phyloP scores from a whole-genome alignment of 1,140 invertebrate species.

The Chionoecetes opilio region DNA sequence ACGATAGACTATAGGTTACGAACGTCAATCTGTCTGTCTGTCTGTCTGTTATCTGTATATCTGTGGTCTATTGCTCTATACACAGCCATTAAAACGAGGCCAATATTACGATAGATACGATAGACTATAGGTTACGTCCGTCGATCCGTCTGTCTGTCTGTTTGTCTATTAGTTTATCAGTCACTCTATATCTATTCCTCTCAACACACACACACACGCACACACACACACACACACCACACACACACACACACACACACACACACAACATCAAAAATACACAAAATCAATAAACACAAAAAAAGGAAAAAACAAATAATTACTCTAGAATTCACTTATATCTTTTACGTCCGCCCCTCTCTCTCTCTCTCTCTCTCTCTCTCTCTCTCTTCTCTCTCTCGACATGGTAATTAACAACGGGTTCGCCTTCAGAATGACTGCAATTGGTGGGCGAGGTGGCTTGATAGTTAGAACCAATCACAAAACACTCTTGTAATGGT shows the following conservation, averaged over 20 bases:
- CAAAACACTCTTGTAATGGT: not conserved
- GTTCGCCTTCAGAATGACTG: not conserved
- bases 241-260: not conserved
- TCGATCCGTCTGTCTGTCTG: no score
- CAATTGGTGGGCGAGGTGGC: not conserved
- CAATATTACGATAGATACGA: no score
- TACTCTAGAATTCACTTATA: no score
- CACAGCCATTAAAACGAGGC: no score
- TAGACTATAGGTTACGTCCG: no score
- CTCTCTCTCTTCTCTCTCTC: not conserved
- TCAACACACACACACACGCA: not conserved
- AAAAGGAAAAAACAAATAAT: no score
- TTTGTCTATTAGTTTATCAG: no score
- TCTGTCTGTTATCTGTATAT: not conserved
- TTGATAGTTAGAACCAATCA: not conserved
- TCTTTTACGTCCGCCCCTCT: not conserved
- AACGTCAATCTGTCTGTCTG: not conserved
- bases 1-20: no score
- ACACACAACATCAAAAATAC: no score
- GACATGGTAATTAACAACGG: constrained; percentile 6
- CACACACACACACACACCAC: not conserved
- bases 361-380: not conserved
- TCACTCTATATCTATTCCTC: no score
- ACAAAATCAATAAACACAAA: no score
- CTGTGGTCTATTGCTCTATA: not conserved